phyloP scores from a whole-genome alignment of 2,113 vertebrate species.

The Tragelaphus strepsiceros region DNA sequence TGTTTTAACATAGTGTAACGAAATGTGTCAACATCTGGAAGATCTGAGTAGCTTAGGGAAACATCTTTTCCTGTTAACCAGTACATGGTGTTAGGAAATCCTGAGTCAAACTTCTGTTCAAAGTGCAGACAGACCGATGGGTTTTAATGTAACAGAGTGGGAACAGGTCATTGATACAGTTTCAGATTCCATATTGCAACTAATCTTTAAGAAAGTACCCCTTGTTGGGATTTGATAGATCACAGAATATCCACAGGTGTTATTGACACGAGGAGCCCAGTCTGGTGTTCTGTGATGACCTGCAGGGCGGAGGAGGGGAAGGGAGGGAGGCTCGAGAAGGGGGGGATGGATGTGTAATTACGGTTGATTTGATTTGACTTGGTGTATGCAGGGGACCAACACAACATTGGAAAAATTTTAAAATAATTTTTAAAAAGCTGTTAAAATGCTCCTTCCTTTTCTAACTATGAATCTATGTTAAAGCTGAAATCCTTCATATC shows the following conservation, averaged over 20 bases:
- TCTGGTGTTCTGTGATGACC: not conserved
- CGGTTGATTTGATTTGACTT: not conserved
- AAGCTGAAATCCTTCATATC: not conserved
- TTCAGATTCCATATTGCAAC: not conserved
- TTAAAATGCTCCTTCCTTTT: not conserved
- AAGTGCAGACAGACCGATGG: not conserved
- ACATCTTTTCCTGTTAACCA: not conserved
- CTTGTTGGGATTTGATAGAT: not conserved
- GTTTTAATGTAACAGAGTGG: not conserved
- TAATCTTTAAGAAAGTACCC: not conserved
- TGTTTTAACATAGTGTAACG: not conserved
- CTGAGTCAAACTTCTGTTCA: not conserved
- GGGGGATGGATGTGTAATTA: not conserved
- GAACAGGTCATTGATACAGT: not conserved
- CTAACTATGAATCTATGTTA: not conserved
- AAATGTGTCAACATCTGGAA: not conserved
- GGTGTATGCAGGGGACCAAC: rapidly evolving
- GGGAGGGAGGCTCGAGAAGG: no score
- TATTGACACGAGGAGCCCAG: not conserved
- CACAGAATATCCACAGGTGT: not conserved
- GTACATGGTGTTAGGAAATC: not conserved
- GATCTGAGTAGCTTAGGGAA: not conserved
- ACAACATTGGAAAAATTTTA: not conserved
- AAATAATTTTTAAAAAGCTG: not conserved
- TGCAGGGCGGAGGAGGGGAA: rapidly evolving